Conservation (phyloP, 30 jellyfish, hydroid and myxozoan species). For the Aurelia aurita complex sp. Pacific region DNA sequence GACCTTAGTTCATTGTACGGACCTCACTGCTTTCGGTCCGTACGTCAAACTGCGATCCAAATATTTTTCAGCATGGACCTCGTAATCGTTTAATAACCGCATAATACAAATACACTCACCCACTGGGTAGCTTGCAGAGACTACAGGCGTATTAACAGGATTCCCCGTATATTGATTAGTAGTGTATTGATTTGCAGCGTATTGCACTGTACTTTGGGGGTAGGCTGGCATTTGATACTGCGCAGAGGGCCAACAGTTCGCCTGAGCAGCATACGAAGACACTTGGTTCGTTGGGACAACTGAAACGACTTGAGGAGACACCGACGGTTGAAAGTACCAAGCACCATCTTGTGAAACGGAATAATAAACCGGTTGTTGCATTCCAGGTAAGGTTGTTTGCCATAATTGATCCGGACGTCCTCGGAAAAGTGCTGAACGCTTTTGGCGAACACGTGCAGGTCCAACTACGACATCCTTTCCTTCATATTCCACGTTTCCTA, state of each 20-base stretch:
- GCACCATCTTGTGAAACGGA: constrained; percentile 79
- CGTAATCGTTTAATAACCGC: too few relatives aligned
- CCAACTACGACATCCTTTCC: constrained; percentile 91
- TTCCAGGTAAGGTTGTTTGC: constrained; percentile 57
- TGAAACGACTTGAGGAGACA: constrained; percentile 71
- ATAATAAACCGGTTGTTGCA: constrained; percentile 80
- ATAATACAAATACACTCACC: constrained; percentile 17
- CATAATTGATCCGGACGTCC: constrained; percentile 81
- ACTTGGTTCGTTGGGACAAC: constrained; percentile 66
- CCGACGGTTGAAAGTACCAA: constrained; percentile 83
- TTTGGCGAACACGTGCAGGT: constrained; percentile 94
- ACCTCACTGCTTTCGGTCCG: too few relatives aligned
- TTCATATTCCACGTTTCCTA: constrained; percentile 75
- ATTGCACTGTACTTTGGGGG: constrained; percentile 59
- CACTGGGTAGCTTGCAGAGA: constrained; percentile 51
- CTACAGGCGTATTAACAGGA: constrained; percentile 48
- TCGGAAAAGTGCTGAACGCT: constrained; percentile 75
- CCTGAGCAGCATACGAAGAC: constrained; percentile 41
- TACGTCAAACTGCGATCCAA: too few relatives aligned
- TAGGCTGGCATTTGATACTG: constrained; percentile 54
- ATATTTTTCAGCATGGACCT: too few relatives aligned
- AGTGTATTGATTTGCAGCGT: constrained; percentile 17
- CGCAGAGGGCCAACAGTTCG: constrained; percentile 62
- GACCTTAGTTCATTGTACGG: too few relatives aligned
- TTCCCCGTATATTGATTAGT: constrained; percentile 32